Evolutionary conservation across 2,888 invertebrate genomes (phyloP), one percentile per base, ranked within the genome.

Genomic region (Serripes groenlandicus): DNA sequence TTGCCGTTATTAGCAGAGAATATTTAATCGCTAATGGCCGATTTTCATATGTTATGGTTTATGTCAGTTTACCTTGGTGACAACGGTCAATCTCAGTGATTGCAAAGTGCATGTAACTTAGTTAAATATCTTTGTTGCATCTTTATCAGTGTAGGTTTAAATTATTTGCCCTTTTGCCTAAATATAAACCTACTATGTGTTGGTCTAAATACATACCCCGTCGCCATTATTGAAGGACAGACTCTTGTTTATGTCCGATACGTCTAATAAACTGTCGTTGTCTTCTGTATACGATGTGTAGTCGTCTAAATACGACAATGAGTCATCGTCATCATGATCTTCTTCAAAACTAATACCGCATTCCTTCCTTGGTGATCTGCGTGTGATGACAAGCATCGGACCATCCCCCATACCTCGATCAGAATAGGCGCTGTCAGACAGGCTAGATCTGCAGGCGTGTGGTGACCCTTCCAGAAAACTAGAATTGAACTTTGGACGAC

Each of bases 191-290:
- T n/a, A n/a, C n/a, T n/a, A n/a, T n/a, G n/a, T n/a, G n/a, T n/a
- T n/a, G n/a, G n/a, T n/a, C n/a, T n/a, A n/a, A n/a, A 49, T 21
- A 52, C 74, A 54, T 54, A 74, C 74, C 74, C 74, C 74, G 34
- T 66, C 74, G 7, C 64, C 64, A 21, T 42, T 52, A 28, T 52
- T 74, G 74, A 37, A 74, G 0, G 74, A 74, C 7, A 74, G 23
- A 34, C 26, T 74, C 54, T 54, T 74, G 26, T 66, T 74, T 11
- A 74, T 74, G 26, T 74, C 74, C 21, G 74, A 74, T 9, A 74
- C 74, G 26, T 74, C 74, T 30, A 74, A 42, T 34, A 74, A 21
- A 23, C 74, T 74, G 35, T 64, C 66, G 0, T 52, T 52, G 15
- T 32, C 64, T 34, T 64, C 52, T n/a, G 21, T 26, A 3, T 15